Conservation (phyloP, 2,113 vertebrate species). For the Sphyrna mokarran region DNA sequence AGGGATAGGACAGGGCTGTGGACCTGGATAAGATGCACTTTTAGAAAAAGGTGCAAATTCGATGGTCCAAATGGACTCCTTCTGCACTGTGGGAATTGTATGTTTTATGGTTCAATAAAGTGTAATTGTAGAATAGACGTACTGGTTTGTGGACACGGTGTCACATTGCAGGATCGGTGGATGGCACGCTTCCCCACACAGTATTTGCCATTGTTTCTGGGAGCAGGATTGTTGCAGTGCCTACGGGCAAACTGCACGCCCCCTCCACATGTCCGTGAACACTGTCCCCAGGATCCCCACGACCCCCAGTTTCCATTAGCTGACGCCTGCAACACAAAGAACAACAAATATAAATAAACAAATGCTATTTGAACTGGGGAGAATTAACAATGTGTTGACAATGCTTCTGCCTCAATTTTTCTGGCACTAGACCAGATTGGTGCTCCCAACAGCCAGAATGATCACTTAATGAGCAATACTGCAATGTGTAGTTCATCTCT, state of each 20-base stretch:
- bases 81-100: too few species aligned
- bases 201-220: constrained; percentile 85
- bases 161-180: constrained; percentile 81
- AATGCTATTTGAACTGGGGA: background rate
- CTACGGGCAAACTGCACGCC: constrained; percentile 91
- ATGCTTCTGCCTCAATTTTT: background rate
- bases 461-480: background rate
- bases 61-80: too few species aligned
- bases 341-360: fast-evolving
- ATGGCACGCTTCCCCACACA: constrained; percentile 90
- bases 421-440: background rate
- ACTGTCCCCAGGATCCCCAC: constrained; percentile 89
- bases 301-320: constrained; percentile 96
- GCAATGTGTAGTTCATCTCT: background rate
- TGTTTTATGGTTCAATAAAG: too few species aligned
- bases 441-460: background rate
- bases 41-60: too few species aligned
- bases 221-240: constrained; percentile 91
- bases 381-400: background rate
- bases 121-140: constrained; percentile 42
- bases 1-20: too few species aligned
- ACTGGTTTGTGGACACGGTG: constrained; percentile 68
- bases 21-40: too few species aligned
- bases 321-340: constrained; percentile 67
- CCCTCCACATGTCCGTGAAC: constrained; percentile 81